A percentile compares a stretch with the other conserved stretches of the same genome.
Evolutionary conservation across 2,113 vertebrate genomes (phyloP).

Genomic region (Megaceryle torquata): DNA sequence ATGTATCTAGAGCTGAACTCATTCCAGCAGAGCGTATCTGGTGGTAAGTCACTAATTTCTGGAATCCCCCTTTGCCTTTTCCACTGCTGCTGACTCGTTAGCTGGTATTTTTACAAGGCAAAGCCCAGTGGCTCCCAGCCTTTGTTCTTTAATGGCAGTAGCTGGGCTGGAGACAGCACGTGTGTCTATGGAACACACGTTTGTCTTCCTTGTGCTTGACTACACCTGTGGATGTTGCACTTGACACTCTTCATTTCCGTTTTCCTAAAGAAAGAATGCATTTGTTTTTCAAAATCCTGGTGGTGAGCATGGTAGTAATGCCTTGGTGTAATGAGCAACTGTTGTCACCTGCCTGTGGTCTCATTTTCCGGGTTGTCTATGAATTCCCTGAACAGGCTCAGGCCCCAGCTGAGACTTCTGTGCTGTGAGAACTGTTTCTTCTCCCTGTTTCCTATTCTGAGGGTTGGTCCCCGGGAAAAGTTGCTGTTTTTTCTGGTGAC

Average conservation of each 20-base stretch:
- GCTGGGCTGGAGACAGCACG: not conserved
- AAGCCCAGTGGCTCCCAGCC: not conserved
- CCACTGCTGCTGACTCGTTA: not conserved
- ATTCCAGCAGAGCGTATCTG: not conserved
- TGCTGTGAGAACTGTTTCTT: not conserved
- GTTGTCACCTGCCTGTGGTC: not conserved
- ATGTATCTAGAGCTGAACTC: slow-evolving; percentile 33
- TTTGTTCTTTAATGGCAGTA: not conserved
- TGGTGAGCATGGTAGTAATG: not conserved
- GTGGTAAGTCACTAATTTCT: not conserved
- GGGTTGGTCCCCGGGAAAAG: not conserved
- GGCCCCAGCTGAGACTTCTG: not conserved
- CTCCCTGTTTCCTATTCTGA: not conserved
- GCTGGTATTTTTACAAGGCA: not conserved
- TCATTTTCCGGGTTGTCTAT: not conserved
- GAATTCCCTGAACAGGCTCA: not conserved
- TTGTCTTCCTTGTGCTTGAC: not conserved
- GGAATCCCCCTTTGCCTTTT: not conserved
- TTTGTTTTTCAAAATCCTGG: not conserved
- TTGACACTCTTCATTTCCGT: not conserved
- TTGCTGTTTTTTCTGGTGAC: not conserved
- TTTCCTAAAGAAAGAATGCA: not conserved
- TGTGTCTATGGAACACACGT: accelerated
- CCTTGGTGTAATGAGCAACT: not conserved
- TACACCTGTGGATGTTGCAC: not conserved